Evolutionary conservation across 2,888 invertebrate genomes (phyloP).

Genomic region (Synanthedon vespiformis): DNA sequence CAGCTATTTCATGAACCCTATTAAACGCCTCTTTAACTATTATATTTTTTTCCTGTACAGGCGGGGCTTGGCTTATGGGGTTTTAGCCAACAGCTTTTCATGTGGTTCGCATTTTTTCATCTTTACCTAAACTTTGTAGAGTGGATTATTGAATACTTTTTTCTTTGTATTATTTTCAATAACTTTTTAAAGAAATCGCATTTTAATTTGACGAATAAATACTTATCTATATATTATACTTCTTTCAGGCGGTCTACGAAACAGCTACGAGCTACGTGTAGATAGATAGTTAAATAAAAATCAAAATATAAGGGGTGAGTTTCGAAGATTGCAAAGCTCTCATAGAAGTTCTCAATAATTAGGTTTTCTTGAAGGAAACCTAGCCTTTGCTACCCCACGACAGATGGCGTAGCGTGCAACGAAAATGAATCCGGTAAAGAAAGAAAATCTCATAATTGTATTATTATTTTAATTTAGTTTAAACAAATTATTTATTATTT

Average conservation of each 20-base stretch:
- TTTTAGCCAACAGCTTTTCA: conserved; percentile 47
- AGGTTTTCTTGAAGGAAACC: conserved; percentile 10
- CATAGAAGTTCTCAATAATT: conserved; percentile 11
- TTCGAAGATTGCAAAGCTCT: conserved; percentile 2
- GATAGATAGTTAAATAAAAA: too few species aligned
- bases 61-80: conserved; percentile 62
- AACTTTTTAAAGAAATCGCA: too few species aligned
- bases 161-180: background rate
- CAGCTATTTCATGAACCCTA: conserved; percentile 38
- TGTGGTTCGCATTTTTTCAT: conserved; percentile 35
- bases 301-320: background rate
- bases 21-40: conserved; percentile 59
- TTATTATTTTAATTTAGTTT: too few species aligned
- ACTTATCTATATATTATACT: background rate
- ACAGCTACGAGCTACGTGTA: background rate
- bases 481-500: too few species aligned
- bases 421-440: background rate
- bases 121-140: conserved; percentile 6
- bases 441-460: too few species aligned
- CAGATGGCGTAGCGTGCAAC: conserved; percentile 42
- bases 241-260: background rate
- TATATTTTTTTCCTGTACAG: conserved; percentile 50
- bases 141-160: background rate
- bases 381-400: conserved; percentile 45
- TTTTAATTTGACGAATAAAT: background rate